These are phyloP conservation scores for Mya arenaria DNA, from an alignment of 1,140 invertebrate species.

Conservation along the genomic window DNA sequence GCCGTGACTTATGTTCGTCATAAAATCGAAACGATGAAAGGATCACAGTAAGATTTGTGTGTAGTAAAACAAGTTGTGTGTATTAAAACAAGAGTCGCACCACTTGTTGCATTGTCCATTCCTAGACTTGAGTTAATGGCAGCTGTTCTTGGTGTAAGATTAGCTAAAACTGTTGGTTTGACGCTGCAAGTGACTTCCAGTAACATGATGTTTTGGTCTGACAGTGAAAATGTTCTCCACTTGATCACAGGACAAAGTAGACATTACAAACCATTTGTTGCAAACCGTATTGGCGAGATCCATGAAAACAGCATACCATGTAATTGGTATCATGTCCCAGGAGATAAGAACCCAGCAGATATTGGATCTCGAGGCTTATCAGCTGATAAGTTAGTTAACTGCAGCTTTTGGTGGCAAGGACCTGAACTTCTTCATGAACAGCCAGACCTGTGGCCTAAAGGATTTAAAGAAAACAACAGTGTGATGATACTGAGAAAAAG, in stretches of 20 bases:
- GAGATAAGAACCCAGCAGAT: neutral
- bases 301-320: neutral
- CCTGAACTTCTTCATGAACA: neutral
- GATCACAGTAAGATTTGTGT: neutral
- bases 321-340: conserved; percentile 8
- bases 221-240: too few species aligned
- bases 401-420: neutral
- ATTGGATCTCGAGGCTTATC: too few species aligned
- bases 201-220: too few species aligned
- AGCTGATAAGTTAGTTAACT: too few species aligned
- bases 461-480: too few species aligned
- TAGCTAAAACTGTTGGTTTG: neutral
- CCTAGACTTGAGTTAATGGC: conserved; percentile 4
- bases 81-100: too few species aligned
- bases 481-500: too few species aligned
- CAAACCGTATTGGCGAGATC: conserved; percentile 8
- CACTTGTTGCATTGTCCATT: neutral
- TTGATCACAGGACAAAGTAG: too few species aligned
- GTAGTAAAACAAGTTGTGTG: conserved; percentile 9
- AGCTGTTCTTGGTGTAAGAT: neutral
- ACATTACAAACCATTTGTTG: too few species aligned
- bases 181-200: too few species aligned
- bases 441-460: neutral
- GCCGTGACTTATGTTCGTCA: neutral
- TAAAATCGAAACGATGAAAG: too few species aligned